Base-by-base conservation (phyloP, 2,888 invertebrate genomes). In the Brenthis daphne region DNA sequence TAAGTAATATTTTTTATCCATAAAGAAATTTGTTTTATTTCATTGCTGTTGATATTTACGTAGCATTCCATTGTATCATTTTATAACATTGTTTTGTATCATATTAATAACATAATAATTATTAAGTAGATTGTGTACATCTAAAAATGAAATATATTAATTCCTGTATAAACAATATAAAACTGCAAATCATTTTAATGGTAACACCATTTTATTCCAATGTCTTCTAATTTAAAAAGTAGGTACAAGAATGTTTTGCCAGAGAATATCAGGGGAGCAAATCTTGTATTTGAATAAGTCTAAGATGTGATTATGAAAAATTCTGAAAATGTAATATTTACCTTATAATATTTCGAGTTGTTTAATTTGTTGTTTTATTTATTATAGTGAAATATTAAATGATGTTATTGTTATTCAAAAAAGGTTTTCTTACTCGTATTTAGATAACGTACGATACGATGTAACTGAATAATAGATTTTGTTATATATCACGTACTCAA, bases 351-450 rank as follows among this genome's bases (percentile, higher is more conserved):
- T 12, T 63, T 67, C 56, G 24, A 60, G n/a, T 57, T 63, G 33
- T 57, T 63, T 63, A 51, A 11, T 61, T 51, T 63, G 16, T 67
- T 61, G 50, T 56, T 63, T 67, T 43, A 63, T 57, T 67, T 51
- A 51, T 57, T 37, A 33, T 43, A 63, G 56, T 3, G 20, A 67
- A 63, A 51, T 67, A 37, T 61, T 63, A 63, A n/a, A 63, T 37
- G 8, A 33, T 53, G 61, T 63, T 63, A 24, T 63, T 63, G 43
- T 54, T 54, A 14, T 8, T 54, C 11, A 11, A 54, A 16, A 8
- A 20, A 43, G n/a, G 14, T 14, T 60, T 48, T 29, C 58, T 58
- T 47, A 47, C 14, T 58, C 24, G 14, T 58, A 13, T 24, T 58
- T 58, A 0, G 37, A 43, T 57, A 43, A 37, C 24, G 20, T 37